Evolutionary conservation across 2,888 invertebrate species (phyloP), one percentile per base, ranked within the genome.

Genomic region (Saturnia pavonia): DNA sequence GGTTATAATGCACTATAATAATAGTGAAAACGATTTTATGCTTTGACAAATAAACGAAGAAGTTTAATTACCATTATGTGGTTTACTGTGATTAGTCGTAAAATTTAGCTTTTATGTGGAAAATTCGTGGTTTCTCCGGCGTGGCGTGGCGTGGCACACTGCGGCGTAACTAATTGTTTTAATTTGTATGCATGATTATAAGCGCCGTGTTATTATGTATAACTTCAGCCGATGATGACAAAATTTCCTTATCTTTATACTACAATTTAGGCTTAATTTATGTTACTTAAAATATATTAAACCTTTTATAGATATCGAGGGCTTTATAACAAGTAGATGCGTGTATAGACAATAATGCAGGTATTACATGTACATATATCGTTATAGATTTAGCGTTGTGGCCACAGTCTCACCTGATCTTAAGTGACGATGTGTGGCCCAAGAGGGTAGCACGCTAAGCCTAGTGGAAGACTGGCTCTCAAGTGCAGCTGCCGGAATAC

Each of bases 101-200:
- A 40, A 40, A 40, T 65, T 40, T 40, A 8, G 65, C 65, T 40
- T 40, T 65, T 45, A 69, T 70, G 71, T 73, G 69, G 68, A 74
- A 76, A 71, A 74, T 73, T 72, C 71, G 73, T 69, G 40, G n/a
- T 40, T 40, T 25, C 65, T 40, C 11, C 22, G 34, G 40, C 22
- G 54, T 22, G 54, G 11, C 22, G 27, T 4, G 54, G 6, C 34
- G 27, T 2, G 9, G 16, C 40, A 19, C 22, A 14, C 1, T n/a
- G 34, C 19, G 9, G n/a, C n/a, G 6, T 11, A 19, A 19, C 40
- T 65, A 65, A 40, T 65, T 40, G 65, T 65, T 65, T 65, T 40
- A 65, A 65, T 65, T 65, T 65, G 65, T 65, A 65, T n/a, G 40
- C 40, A 40, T 9, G 65, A 7, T n/a, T 65, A 65, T 65, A 60